These are phyloP conservation scores for Neotoma lepida DNA, from an alignment of 2,113 vertebrate genomes.

Conservation along the genomic window DNA sequence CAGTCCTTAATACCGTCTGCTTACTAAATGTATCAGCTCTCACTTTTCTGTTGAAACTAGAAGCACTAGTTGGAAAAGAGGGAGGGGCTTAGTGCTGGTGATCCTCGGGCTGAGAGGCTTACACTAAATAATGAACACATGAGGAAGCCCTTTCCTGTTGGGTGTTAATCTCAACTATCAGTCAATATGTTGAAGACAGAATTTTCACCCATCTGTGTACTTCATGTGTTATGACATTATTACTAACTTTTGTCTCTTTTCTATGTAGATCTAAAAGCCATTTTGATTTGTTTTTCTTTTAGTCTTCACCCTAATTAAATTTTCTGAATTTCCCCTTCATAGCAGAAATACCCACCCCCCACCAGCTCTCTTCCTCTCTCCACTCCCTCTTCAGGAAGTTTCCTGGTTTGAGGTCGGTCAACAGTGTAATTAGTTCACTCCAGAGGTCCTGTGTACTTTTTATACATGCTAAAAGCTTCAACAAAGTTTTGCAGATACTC, in stretches of 20 bases:
- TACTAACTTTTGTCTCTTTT: slow-evolving; percentile 35
- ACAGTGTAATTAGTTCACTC: neutral
- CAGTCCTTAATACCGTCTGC: neutral
- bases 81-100: neutral
- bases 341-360: neutral
- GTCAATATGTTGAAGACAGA: neutral
- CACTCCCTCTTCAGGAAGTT: neutral
- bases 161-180: slow-evolving; percentile 16
- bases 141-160: neutral
- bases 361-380: too few species aligned
- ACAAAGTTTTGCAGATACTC: neutral
- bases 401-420: slow-evolving; percentile 39
- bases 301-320: slow-evolving; percentile 53
- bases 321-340: slow-evolving; percentile 20
- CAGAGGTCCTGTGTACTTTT: slow-evolving; percentile 40
- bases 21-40: slow-evolving; percentile 23
- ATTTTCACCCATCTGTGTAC: slow-evolving; percentile 32
- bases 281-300: slow-evolving; percentile 52
- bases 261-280: slow-evolving; percentile 22
- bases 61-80: neutral
- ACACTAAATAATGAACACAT: neutral
- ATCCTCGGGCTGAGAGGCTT: slow-evolving; percentile 9
- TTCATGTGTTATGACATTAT: slow-evolving; percentile 14
- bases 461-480: slow-evolving; percentile 30
- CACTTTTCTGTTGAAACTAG: slow-evolving; percentile 50